Conservation (phyloP, 2,113 vertebrate species). For the Benitochromis conjunctus region DNA sequence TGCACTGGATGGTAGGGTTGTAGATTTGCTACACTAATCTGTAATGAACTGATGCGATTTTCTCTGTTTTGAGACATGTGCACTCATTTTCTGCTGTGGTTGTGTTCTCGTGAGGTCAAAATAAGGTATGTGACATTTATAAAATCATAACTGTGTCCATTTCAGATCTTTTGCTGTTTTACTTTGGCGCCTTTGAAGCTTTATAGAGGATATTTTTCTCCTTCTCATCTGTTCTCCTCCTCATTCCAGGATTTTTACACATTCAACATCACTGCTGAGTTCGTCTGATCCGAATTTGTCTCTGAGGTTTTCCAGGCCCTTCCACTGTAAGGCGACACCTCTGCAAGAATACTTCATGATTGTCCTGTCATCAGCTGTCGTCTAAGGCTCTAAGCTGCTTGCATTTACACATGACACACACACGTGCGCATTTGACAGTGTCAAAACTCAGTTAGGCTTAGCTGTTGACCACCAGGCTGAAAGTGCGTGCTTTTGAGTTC, state of each 20-base stretch:
- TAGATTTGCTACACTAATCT: not conserved
- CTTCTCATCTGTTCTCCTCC: not conserved
- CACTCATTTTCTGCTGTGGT: not conserved
- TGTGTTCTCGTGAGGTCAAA: not conserved
- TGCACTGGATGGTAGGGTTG: slow-evolving; percentile 26
- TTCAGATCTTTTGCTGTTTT: not conserved
- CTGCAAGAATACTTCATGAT: not conserved
- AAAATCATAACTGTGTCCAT: not conserved
- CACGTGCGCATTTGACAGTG: not conserved
- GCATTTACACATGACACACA: not conserved
- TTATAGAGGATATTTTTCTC: not conserved
- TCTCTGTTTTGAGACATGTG: not conserved
- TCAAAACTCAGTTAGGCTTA: not conserved
- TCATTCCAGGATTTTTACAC: slow-evolving; percentile 1
- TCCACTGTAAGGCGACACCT: slow-evolving; percentile 39
- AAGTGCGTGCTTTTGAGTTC: not conserved
- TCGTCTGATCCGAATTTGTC: slow-evolving; percentile 3
- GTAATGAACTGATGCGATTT: not conserved
- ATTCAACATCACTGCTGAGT: not conserved
- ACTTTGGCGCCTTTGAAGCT: not conserved
- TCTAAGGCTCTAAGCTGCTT: slow-evolving; percentile 24
- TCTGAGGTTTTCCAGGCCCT: not conserved
- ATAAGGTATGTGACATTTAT: not conserved
- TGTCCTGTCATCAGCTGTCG: slow-evolving; percentile 32
- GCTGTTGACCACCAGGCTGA: not conserved